These are phyloP conservation scores for Rhinolophus ferrumequinum DNA, from an alignment of 2,113 vertebrate species.

Conservation along the genomic window DNA sequence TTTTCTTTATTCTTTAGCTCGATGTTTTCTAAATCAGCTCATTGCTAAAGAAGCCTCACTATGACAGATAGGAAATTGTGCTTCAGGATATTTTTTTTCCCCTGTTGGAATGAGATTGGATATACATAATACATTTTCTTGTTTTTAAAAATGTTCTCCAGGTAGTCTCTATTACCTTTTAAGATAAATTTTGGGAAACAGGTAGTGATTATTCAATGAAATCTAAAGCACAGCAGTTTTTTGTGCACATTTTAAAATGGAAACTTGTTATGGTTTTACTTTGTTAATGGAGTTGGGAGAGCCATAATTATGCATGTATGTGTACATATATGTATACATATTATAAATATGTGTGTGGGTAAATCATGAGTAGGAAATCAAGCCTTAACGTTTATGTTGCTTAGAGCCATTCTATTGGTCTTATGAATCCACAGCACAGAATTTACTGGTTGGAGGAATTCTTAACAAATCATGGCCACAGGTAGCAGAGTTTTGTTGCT, in stretches of 20 bases:
- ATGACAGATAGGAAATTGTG: background rate
- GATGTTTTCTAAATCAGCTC: constrained; percentile 34
- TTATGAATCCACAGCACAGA: constrained; percentile 76
- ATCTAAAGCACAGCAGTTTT: background rate
- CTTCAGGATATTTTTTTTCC: background rate
- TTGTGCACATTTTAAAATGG: constrained; percentile 4
- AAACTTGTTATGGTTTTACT: constrained; percentile 18
- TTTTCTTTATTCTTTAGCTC: background rate
- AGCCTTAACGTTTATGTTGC: constrained; percentile 55
- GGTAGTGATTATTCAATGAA: constrained; percentile 6
- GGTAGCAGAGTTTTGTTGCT: constrained; percentile 75
- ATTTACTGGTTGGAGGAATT: constrained; percentile 74
- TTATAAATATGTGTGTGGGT: background rate
- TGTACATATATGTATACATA: background rate
- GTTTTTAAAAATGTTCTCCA: background rate
- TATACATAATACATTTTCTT: background rate
- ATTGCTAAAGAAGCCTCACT: constrained; percentile 4
- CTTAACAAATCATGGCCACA: constrained; percentile 67
- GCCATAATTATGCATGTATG: background rate
- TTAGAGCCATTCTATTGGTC: constrained; percentile 51
- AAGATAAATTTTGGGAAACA: constrained; percentile 40
- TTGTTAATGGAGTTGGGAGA: background rate
- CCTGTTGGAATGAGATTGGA: background rate
- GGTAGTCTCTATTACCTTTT: constrained; percentile 7
- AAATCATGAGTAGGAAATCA: constrained; percentile 29